Evolutionary conservation across 1,140 invertebrate species (phyloP), one percentile per base, ranked within the genome.

Genomic region (Lanistes nyassanus): DNA sequence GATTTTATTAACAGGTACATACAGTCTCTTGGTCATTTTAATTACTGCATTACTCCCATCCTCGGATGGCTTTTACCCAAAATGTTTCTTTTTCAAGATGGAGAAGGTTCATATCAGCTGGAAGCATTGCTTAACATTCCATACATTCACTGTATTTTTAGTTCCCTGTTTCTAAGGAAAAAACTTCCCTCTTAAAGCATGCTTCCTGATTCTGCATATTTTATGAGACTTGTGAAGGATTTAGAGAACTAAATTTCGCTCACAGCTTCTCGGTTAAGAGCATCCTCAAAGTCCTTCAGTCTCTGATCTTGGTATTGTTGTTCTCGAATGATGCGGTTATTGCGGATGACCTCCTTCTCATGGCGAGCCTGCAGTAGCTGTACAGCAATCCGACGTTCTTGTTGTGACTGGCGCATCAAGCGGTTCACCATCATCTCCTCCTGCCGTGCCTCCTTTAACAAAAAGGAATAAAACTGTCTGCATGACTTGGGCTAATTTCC

Each of bases 391-490:
- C 89, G 80, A 34, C 88, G 73, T 72, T 90, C 89, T 69, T 88
- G 87, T 70, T 89, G 88, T 5, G 88, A 88, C 75, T 90, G 89
- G 70, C 88, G 77, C 84, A 90, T 88, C 69, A 90, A 76, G 13
- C 86, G 76, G 68, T 86, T 89, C 11, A 89, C 87, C 62, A 90
- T 78, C 81, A 88, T 86, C 71, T 89, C 87, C 75, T 90, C 89
- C 53, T 87, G 65, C 37, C 83, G 75, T 9, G 84, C 83, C 69
- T 88, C 87, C 89, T 90, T 53, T 11, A 42, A 72, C n/a, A 75
- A 13, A 70, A 42, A 71, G 21, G 70, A 53, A 55, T 36, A 13
- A 56, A 75, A 23, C 36, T 47, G 42, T 42, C 1, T 68, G 58
- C 3, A 68, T 26, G n/a, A 21, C 7, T 51, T 70, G 36, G 23